Conservation (phyloP, 2,888 invertebrate species). For the Prenolepis imparis region DNA sequence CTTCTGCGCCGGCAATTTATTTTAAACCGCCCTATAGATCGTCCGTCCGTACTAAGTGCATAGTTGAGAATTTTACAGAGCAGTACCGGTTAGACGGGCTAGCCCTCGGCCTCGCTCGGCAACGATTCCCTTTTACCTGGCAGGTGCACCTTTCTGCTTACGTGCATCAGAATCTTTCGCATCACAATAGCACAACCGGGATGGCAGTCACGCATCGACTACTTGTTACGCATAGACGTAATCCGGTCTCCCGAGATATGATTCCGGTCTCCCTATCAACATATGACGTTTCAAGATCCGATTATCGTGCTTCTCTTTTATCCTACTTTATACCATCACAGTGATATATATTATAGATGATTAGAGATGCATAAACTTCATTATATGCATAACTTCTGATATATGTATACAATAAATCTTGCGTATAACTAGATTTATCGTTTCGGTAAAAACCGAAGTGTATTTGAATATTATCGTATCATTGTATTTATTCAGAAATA, state of each 20-base stretch:
- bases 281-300: conserved; percentile 15
- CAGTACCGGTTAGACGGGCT: conserved; percentile 83
- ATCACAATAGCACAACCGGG: conserved; percentile 59
- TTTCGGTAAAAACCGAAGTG: neutral
- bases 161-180: conserved; percentile 65
- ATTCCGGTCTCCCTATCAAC: neutral
- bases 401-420: conserved; percentile 25
- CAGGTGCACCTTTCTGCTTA: conserved; percentile 77
- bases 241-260: conserved; percentile 26
- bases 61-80: conserved; percentile 82
- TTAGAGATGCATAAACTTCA: conserved; percentile 26
- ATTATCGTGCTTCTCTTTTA: conserved; percentile 37
- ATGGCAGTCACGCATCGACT: conserved; percentile 65
- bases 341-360: conserved; percentile 19
- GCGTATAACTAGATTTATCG: neutral
- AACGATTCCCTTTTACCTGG: conserved; percentile 79
- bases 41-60: conserved; percentile 78
- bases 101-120: conserved; percentile 76
- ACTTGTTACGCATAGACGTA: conserved; percentile 56
- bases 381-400: neutral
- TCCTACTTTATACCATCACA: neutral
- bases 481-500: neutral
- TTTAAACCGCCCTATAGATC: conserved; percentile 74
- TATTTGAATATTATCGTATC: conserved; percentile 10
- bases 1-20: conserved; percentile 13